Evolutionary conservation across 2,797 vertebrate genomes (phyloP).

Genomic region (Lagothrix lagotricha): DNA sequence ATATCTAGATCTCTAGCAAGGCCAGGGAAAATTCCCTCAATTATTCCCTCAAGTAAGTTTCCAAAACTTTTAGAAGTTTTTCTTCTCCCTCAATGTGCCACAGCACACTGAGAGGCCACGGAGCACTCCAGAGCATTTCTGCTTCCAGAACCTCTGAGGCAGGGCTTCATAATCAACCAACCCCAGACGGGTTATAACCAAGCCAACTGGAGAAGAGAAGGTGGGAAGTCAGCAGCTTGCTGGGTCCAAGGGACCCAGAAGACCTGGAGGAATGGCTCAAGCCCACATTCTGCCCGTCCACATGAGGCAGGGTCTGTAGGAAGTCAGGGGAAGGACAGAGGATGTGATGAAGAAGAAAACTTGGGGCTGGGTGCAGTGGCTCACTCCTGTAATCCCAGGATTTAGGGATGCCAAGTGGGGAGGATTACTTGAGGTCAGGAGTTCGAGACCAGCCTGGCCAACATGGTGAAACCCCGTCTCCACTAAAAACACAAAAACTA

Average conservation of each 20-base stretch:
- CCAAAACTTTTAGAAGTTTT: too few species aligned
- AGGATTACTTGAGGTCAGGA: too few species aligned
- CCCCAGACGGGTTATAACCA: constrained; percentile 90
- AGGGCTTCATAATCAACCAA: constrained; percentile 91
- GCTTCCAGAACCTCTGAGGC: background rate
- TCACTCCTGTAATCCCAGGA: background rate
- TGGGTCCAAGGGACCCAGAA: constrained; percentile 89
- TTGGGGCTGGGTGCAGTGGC: background rate
- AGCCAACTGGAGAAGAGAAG: constrained; percentile 91
- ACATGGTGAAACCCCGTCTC: too few species aligned
- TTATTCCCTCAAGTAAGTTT: too few species aligned
- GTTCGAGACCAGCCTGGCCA: too few species aligned
- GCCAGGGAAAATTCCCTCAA: too few species aligned
- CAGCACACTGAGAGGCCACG: background rate
- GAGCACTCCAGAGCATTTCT: background rate
- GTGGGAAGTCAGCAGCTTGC: constrained; percentile 92
- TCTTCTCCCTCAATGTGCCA: background rate
- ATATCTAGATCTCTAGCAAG: too few species aligned
- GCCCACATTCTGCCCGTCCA: constrained; percentile 84
- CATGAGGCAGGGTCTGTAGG: constrained; percentile 86
- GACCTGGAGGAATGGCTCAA: constrained; percentile 83
- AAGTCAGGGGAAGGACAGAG: constrained; percentile 87
- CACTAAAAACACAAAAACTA: background rate
- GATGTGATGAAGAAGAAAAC: constrained; percentile 75
- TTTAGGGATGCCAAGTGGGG: background rate